phyloP scores from a whole-genome alignment of 2,113 vertebrate genomes.

The Takifugu flavidus region DNA sequence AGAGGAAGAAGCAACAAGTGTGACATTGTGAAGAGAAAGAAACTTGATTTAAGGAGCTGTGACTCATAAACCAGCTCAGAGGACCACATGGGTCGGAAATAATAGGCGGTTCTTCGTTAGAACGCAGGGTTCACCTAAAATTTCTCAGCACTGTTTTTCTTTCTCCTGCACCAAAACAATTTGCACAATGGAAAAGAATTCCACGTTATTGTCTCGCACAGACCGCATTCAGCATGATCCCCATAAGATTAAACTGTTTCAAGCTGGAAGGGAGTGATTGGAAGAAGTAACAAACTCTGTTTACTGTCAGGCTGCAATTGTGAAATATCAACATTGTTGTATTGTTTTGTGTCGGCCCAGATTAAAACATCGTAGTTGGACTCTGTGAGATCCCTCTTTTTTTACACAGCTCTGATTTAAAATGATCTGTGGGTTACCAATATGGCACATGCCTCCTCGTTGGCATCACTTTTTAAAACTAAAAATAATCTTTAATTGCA shows the following conservation, averaged over 20 bases:
- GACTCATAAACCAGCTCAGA: constrained; percentile 10
- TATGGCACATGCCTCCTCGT: too few species aligned
- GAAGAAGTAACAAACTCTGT: constrained; percentile 22
- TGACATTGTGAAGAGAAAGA: constrained; percentile 26
- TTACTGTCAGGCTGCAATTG: constrained; percentile 25
- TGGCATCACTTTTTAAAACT: too few species aligned
- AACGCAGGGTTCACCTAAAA: constrained; percentile 3
- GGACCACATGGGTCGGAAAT: constrained; percentile 7
- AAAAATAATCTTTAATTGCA: too few species aligned
- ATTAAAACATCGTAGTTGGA: neutral
- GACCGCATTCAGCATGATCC: constrained; percentile 22
- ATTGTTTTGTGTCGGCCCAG: constrained; percentile 13
- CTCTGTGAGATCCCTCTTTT: too few species aligned
- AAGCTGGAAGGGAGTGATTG: constrained; percentile 24
- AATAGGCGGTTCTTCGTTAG: constrained; percentile 9
- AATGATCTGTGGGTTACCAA: too few species aligned
- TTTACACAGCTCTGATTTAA: too few species aligned
- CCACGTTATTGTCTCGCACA: constrained; percentile 28
- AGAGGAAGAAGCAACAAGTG: constrained; percentile 35
- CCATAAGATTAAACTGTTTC: constrained; percentile 44
- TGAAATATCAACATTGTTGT: constrained; percentile 27
- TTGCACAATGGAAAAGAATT: constrained; percentile 12
- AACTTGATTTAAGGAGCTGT: constrained; percentile 33
- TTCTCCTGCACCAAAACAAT: constrained; percentile 28
- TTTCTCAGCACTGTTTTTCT: constrained; percentile 5